Evolutionary conservation across 2,797 vertebrate genomes (phyloP), one percentile per base, ranked within the genome.

Genomic region (Leptoclinus maculatus): DNA sequence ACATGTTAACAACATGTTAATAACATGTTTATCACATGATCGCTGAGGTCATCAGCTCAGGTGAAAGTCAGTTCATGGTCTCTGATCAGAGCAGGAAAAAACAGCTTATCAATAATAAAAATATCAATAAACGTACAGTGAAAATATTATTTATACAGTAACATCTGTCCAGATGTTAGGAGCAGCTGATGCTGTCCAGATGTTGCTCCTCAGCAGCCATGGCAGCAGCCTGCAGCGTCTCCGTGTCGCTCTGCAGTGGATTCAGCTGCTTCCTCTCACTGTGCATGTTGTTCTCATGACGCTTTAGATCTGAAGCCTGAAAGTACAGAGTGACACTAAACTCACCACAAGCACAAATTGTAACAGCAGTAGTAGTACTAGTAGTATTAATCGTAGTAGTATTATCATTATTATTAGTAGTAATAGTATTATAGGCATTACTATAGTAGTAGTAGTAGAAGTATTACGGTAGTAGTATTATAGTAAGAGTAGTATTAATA

Each of bases 231-330:
- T 99, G 98, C 82, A 99, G 95, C 27, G 98, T 96, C 83, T 99
- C 98, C 0, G 98, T 97, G 91, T 99, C 98, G 5, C 97, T 99
- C 88, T 98, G 97, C 81, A 98, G 95, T 3, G 86, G 82, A 11
- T 89, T 87, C 95, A 97, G 93, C 92, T 98, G 97, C 75, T 99
- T 99, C 78, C 98, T 95, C 79, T 99, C 98, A 41, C 97, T 98
- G 94, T 99, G 98, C 98, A 99, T 99, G 93, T 99, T 99, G 95
- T 99, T 99, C 92, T 99, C 98, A 0, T 99, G 98, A 43, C 98
- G 95, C 93, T 99, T 99, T 83, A 99, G 94, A 84, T 99, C 97
- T 0, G 97, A 99, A 0, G 97, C 97, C 93, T 94, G 85, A 23
- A 89, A 85, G 7, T 0, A 78, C 82, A 87, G 21, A 75, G 3